Evolutionary conservation across 2,888 invertebrate genomes (phyloP).

Genomic region (Erynnis tages): DNA sequence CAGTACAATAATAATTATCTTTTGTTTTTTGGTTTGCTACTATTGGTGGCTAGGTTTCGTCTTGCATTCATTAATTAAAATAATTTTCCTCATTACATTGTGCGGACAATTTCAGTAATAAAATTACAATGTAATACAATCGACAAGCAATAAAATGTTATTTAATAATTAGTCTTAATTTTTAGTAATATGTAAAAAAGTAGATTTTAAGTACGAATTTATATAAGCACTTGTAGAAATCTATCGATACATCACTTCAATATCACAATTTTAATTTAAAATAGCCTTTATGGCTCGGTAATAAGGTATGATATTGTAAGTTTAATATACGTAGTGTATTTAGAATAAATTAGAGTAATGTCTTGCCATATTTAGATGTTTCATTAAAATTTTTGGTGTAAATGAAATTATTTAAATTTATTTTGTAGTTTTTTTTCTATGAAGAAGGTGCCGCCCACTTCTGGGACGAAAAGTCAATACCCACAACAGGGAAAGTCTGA

Average conservation of each 20-base stretch:
- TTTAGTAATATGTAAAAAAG: slow-evolving; percentile 1
- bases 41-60: too few relatives aligned
- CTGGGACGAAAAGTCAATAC: too few relatives aligned
- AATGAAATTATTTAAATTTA: slow-evolving; percentile 18
- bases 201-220: neutral
- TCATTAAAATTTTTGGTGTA: slow-evolving; percentile 26
- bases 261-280: slow-evolving; percentile 17
- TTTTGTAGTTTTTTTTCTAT: slow-evolving; percentile 16
- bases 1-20: too few relatives aligned
- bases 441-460: too few relatives aligned
- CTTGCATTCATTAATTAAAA: too few relatives aligned
- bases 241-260: slow-evolving; percentile 7
- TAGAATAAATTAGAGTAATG: slow-evolving; percentile 13
- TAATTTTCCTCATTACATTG: too few relatives aligned
- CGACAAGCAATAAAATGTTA: slow-evolving; percentile 6
- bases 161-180: neutral
- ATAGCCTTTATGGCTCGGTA: neutral
- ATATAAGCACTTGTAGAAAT: slow-evolving; percentile 21
- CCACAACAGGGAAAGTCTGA: too few relatives aligned
- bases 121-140: neutral
- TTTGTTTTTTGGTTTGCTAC: too few relatives aligned
- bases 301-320: slow-evolving; percentile 7
- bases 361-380: slow-evolving; percentile 34
- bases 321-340: slow-evolving; percentile 14
- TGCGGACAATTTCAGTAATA: too few relatives aligned